These are phyloP conservation scores for Leucopsar rothschildi DNA, from an alignment of 2,113 vertebrate species.

Conservation along the genomic window DNA sequence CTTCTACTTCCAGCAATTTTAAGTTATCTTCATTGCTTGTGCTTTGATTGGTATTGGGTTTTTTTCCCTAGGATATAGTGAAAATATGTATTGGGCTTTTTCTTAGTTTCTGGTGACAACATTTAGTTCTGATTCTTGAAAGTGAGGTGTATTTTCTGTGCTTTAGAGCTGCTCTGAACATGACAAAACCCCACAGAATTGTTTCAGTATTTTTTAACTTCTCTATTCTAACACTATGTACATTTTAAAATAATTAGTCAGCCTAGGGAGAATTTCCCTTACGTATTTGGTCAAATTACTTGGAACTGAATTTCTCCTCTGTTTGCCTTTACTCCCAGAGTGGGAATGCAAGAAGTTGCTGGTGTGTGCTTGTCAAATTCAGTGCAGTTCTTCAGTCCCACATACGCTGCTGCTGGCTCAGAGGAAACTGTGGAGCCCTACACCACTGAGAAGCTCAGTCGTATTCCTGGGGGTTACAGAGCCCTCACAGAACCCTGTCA, in stretches of 20 bases:
- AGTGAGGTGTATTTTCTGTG: neutral
- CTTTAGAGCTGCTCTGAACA: neutral
- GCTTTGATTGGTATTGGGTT: fast-evolving
- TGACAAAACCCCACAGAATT: neutral
- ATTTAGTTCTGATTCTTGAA: neutral
- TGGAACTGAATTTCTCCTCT: neutral
- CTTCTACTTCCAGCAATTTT: neutral
- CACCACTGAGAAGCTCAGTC: constrained; percentile 91
- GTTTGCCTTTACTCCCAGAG: constrained; percentile 63
- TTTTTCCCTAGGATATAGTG: neutral
- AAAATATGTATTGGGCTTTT: neutral
- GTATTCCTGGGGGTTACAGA: constrained; percentile 84
- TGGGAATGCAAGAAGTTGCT: constrained; percentile 77
- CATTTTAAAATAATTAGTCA: neutral
- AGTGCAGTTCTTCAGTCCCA: constrained; percentile 84
- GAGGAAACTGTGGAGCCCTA: constrained; percentile 91
- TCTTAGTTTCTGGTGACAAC: neutral
- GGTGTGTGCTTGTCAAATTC: constrained; percentile 75
- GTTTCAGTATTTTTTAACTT: neutral
- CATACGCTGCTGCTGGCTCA: constrained; percentile 70
- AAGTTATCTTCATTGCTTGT: neutral
- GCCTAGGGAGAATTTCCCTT: neutral
- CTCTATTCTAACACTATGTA: neutral
- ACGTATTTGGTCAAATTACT: neutral
- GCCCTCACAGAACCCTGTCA: constrained; percentile 86